These are phyloP conservation scores for Donacobius atricapilla DNA, from an alignment of 2,113 vertebrate species.

Conservation along the genomic window DNA sequence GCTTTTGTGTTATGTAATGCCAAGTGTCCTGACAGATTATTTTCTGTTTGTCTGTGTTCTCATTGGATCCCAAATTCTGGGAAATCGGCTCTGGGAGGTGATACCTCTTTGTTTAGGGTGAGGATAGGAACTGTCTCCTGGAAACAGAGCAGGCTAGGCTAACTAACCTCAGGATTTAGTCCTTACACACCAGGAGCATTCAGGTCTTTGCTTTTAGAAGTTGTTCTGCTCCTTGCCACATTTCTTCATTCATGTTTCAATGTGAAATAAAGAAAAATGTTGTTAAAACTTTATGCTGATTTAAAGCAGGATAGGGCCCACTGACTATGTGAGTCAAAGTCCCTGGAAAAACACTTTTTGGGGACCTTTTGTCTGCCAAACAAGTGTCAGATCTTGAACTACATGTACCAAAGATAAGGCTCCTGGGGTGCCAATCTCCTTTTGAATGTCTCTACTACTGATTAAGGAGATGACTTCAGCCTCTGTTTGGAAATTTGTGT, in stretches of 20 bases:
- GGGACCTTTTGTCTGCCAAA: neutral
- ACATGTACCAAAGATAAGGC: accelerated
- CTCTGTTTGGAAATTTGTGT: neutral
- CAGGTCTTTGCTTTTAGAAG: neutral
- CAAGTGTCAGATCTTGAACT: neutral
- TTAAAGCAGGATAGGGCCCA: neutral
- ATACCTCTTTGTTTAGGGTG: neutral
- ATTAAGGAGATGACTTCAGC: neutral
- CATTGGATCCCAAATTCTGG: neutral
- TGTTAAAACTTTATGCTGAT: neutral
- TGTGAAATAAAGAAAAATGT: neutral
- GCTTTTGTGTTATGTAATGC: neutral
- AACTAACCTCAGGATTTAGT: neutral
- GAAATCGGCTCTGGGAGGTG: neutral
- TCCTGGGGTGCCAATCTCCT: neutral
- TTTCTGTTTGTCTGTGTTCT: neutral
- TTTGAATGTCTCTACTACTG: neutral
- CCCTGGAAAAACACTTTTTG: neutral
- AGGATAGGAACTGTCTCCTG: neutral
- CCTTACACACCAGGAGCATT: neutral
- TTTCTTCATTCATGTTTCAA: neutral
- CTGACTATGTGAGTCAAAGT: neutral
- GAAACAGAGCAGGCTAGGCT: neutral
- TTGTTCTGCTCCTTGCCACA: neutral
- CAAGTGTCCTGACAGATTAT: neutral